Evolutionary conservation across 1,140 invertebrate genomes (phyloP), one percentile per base, ranked within the genome.

Genomic region (Procambarus virginalis): DNA sequence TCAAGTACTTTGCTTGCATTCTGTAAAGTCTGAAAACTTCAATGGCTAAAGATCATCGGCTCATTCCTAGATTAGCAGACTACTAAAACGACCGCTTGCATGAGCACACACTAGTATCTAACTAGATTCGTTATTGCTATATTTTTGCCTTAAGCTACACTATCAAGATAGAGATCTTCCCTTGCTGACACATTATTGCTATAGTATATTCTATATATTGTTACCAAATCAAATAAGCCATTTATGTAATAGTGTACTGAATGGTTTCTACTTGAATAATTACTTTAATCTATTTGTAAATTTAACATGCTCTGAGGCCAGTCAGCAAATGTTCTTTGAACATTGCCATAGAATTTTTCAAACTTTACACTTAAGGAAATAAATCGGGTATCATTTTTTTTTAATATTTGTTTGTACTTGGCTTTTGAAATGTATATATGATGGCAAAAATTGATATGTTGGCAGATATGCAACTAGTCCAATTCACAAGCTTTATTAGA

Each of bases 1-100:
- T 64, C 60, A 64, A 64, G 60, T 17, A 64, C 12, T 64, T 64
- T 64, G 68, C 8, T 34, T 73, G 22, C n/a, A 34, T 22, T 34
- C 22, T 73, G 68, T 34, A 73, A 34, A 73, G 68, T 73, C n/a
- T 73, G 68, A 34, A 73, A 73, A 73, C 68, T 73, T 73, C 68
- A 73, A 73, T 73, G 68, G 68, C 5, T 73, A 73, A 73, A 73
- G 22, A 34, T 73, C 22, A 73, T 73, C 2, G 34, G 68, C 17
- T 20, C 34, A 73, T 73, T 34, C 34, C 68, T 73, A 73, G 68
- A 73, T 73, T 22, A 34, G 14, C 20, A 9, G 4, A 34, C 68
- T 73, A 73, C 6, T 22, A 34, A 68, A 73, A 73, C 22, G 68
- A 73, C n/a, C 68, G 34, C 68, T 73, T 73, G 10, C 34, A 14